Evolutionary conservation across 2,113 vertebrate genomes (phyloP), one percentile per base, ranked within the genome.

Genomic region (Delphinapterus leucas): DNA sequence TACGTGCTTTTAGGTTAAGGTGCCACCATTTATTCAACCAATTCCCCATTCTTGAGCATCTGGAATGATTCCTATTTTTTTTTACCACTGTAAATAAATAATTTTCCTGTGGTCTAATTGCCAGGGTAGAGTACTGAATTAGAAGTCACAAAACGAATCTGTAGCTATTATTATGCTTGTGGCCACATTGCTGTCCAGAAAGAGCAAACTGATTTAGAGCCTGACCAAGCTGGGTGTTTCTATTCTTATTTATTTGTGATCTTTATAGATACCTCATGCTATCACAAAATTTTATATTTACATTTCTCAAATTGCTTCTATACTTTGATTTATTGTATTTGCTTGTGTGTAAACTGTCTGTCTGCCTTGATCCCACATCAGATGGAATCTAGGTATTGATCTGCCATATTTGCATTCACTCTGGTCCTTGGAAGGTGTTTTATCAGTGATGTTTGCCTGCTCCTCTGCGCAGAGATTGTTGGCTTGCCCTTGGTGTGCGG

Each of bases 331-430:
- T 14, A 33, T 83, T 65, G 21, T 33, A 71, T 88, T 84, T 94
- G 80, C 92, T 88, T 41, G 18, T 25, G 74, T 23, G 55, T 68
- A 31, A 95, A 81, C 61, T 17, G 15, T 67, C 83, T 55, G 61
- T 47, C 28, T 8, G 68, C 94, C 96, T 96, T 97, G 96, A 96
- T 95, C 81, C 65, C 33, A 0, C 36, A 49, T 71, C 79, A 68
- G 60, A 58, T 38, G 26, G 38, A 84, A 55, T 23, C 80, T 68
- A 4, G n/a, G n/a, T 87, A 96, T 90, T 26, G 95, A 96, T 80
- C 70, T 60, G 73, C n/a, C 65, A 1, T 96, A 53, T 96, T 88
- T 96, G 81, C 41, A 41, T 8, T 95, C 23, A 13, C 60, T 80
- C 41, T n/a, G 89, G 41, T 20, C 0, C 47, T 68, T 44, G 77